phyloP scores from a whole-genome alignment of 1,140 invertebrate genomes.

The Cydia fagiglandana region DNA sequence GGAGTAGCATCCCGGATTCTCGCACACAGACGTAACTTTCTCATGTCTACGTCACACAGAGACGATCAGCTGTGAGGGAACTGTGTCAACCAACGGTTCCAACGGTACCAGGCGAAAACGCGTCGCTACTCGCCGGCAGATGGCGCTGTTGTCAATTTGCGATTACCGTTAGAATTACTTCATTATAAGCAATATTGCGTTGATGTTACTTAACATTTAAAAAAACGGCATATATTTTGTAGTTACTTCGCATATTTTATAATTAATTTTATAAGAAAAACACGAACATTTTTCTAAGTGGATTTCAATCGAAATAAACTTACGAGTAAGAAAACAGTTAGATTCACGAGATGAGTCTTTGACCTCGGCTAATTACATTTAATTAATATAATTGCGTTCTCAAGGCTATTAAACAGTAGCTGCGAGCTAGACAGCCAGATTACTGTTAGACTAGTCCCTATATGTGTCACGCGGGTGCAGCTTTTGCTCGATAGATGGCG shows the following conservation, averaged over 20 bases:
- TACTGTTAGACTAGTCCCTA: conserved; percentile 55
- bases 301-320: background rate
- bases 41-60: conserved; percentile 45
- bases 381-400: conserved; percentile 42
- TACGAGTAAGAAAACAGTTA: conserved; percentile 35
- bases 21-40: conserved; percentile 48
- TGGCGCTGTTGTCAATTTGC: conserved; percentile 50
- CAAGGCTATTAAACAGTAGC: conserved; percentile 39
- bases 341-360: conserved; percentile 43
- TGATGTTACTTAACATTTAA: background rate
- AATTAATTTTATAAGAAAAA: background rate
- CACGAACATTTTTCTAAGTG: background rate
- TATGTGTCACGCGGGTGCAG: conserved; percentile 50
- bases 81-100: conserved; percentile 69
- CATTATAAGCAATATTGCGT: conserved; percentile 3
- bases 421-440: conserved; percentile 39
- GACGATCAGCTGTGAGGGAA: conserved; percentile 68
- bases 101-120: conserved; percentile 61
- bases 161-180: conserved; percentile 11
- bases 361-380: conserved; percentile 39
- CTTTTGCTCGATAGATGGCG: conserved; percentile 53
- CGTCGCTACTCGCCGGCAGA: conserved; percentile 60
- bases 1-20: conserved; percentile 59
- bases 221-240: background rate
- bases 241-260: background rate